Evolutionary conservation across 2,888 invertebrate genomes (phyloP).

Genomic region (Acronicta aceris): DNA sequence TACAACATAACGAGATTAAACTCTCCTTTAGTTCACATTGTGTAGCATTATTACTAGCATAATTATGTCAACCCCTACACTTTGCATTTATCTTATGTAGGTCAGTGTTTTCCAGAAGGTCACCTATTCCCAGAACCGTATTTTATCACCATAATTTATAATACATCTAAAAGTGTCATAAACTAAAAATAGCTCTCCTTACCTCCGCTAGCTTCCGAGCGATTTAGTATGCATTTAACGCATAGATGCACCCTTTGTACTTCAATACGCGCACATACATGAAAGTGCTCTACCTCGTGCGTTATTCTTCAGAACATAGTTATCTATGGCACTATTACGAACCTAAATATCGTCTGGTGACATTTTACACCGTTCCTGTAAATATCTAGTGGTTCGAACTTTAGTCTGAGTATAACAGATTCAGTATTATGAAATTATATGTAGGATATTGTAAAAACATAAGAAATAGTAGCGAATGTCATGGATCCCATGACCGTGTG

Average conservation of each 20-base stretch:
- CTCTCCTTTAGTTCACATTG: neutral
- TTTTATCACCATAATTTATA: constrained; percentile 10
- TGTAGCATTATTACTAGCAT: neutral
- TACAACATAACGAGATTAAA: constrained; percentile 1
- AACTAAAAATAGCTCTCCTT: constrained; percentile 69
- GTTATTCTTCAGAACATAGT: constrained; percentile 39
- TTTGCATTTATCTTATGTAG: constrained; percentile 10
- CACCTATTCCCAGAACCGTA: constrained; percentile 9
- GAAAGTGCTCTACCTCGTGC: constrained; percentile 32
- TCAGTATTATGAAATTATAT: no score
- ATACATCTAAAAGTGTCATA: constrained; percentile 34
- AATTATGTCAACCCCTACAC: neutral
- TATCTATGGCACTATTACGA: constrained; percentile 16
- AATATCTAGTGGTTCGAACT: constrained; percentile 21
- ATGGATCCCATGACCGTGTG: no score
- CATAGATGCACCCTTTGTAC: constrained; percentile 76
- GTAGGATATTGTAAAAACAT: no score
- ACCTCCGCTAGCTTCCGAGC: constrained; percentile 64
- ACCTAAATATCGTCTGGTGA: constrained; percentile 27
- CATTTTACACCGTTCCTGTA: constrained; percentile 10
- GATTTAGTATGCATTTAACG: constrained; percentile 74
- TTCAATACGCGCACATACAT: constrained; percentile 50
- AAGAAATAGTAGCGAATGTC: no score
- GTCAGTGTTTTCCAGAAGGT: constrained; percentile 7
- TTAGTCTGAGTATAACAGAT: constrained; percentile 1